A percentile compares a stretch with the other conserved stretches of the same genome.
phyloP scores from a whole-genome alignment of 2,888 invertebrate species.

The Liodrosophila aerea region DNA sequence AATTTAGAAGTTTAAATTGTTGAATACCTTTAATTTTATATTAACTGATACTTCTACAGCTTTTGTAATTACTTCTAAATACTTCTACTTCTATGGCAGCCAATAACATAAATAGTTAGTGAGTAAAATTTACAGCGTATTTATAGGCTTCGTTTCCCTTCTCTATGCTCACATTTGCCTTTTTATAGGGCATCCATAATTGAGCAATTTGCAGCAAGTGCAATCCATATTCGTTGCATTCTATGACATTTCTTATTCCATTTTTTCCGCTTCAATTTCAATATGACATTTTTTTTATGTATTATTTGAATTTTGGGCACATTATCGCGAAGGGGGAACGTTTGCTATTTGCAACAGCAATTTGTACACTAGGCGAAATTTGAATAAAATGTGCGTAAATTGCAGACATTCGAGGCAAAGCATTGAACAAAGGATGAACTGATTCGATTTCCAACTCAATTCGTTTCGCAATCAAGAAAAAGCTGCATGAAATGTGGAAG shows the following conservation, averaged over 20 bases:
- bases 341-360: slow-evolving; percentile 54
- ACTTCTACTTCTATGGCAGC: too few species aligned
- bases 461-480: slow-evolving; percentile 24
- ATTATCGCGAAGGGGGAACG: slow-evolving; percentile 2
- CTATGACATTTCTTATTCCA: neutral
- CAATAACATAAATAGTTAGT: too few species aligned
- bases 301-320: slow-evolving; percentile 2
- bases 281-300: slow-evolving; percentile 38
- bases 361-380: slow-evolving; percentile 55
- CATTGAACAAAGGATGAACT: slow-evolving; percentile 26
- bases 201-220: slow-evolving; percentile 1
- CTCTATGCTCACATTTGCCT: too few species aligned
- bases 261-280: slow-evolving; percentile 34
- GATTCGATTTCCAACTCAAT: slow-evolving; percentile 33
- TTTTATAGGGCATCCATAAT: too few species aligned
- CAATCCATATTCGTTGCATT: slow-evolving; percentile 21
- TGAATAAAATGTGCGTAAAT: slow-evolving; percentile 73
- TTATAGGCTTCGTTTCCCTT: too few species aligned
- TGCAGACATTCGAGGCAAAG: slow-evolving; percentile 58
- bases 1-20: too few species aligned
- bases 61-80: too few species aligned
- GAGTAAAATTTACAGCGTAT: too few species aligned
- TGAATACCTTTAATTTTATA: too few species aligned
- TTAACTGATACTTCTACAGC: too few species aligned
- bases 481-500: neutral